Percentiles rank a stretch among this genome's conserved stretches.
Conservation (phyloP, 2,797 vertebrate genomes). For the Eupleurogrammus muticus region DNA sequence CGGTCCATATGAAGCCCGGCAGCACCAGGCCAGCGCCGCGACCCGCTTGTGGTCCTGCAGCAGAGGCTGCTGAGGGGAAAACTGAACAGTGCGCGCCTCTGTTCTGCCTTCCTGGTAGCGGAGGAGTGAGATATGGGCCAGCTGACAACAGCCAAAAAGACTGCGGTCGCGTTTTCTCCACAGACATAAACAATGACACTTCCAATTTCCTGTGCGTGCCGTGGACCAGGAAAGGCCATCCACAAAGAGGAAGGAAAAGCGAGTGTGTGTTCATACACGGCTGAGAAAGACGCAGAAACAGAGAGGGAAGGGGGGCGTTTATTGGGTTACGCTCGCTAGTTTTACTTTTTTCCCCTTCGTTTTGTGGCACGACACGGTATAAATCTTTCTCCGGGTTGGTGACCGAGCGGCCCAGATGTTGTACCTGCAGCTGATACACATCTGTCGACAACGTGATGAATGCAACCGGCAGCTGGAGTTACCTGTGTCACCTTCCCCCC, state of each 20-base stretch:
- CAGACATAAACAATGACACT: conserved; percentile 82
- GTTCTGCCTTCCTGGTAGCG: conserved; percentile 64
- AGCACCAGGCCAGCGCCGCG: conserved; percentile 41
- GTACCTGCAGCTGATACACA: conserved; percentile 62
- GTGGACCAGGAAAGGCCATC: conserved; percentile 60
- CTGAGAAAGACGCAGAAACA: conserved; percentile 23
- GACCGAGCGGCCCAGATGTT: conserved; percentile 48
- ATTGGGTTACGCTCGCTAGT: conserved; percentile 28
- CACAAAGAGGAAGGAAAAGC: conserved; percentile 64
- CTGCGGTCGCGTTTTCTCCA: conserved; percentile 71
- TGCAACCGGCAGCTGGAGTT: conserved; percentile 65
- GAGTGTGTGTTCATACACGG: conserved; percentile 37
- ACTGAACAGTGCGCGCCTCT: conserved; percentile 65
- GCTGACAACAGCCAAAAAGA: conserved; percentile 69
- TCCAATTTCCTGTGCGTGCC: conserved; percentile 77
- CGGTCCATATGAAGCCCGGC: conserved; percentile 46
- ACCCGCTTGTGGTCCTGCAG: conserved; percentile 56
- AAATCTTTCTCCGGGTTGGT: conserved; percentile 6
- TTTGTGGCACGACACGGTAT: conserved; percentile 14
- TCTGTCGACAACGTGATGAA: conserved; percentile 61
- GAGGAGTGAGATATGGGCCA: conserved; percentile 70
- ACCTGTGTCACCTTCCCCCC: conserved; percentile 58
- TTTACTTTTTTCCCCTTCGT: conserved; percentile 15
- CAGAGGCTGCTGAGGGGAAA: conserved; percentile 41
- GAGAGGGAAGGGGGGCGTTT: conserved; percentile 32